Percentiles rank a stretch among this genome's conserved stretches.
Evolutionary conservation across 2,113 vertebrate species (phyloP).

Genomic region (Tyrannus savana): DNA sequence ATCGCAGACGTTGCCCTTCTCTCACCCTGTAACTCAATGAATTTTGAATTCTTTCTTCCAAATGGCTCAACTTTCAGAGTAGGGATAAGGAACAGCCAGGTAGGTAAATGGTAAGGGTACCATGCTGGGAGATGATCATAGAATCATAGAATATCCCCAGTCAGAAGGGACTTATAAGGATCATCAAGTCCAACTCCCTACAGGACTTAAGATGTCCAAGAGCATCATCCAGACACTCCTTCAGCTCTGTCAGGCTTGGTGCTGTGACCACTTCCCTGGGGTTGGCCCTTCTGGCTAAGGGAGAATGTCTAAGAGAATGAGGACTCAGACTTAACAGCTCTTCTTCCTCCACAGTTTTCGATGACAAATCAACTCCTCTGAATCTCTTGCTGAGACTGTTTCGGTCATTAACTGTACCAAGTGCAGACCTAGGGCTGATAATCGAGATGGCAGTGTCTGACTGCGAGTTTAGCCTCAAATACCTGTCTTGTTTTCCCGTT

Average conservation of each 20-base stretch:
- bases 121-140: background rate
- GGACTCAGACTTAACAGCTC: background rate
- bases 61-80: background rate
- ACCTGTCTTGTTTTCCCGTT: background rate
- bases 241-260: background rate
- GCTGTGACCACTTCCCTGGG: background rate
- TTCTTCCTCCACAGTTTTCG: background rate
- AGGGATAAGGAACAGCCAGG: background rate
- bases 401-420: background rate
- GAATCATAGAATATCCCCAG: background rate
- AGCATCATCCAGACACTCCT: background rate
- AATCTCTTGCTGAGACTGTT: background rate
- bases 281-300: background rate
- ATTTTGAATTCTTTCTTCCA: background rate
- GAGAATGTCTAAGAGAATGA: background rate
- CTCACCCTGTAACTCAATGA: background rate
- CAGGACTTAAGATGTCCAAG: background rate
- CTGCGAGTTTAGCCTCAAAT: background rate
- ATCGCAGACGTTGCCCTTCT: background rate
- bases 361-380: background rate
- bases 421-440: background rate
- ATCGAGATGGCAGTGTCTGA: background rate
- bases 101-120: background rate
- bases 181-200: background rate
- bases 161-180: background rate